Evolutionary conservation across 2,888 invertebrate genomes (phyloP).

Genomic region (Orthosia gothica): DNA sequence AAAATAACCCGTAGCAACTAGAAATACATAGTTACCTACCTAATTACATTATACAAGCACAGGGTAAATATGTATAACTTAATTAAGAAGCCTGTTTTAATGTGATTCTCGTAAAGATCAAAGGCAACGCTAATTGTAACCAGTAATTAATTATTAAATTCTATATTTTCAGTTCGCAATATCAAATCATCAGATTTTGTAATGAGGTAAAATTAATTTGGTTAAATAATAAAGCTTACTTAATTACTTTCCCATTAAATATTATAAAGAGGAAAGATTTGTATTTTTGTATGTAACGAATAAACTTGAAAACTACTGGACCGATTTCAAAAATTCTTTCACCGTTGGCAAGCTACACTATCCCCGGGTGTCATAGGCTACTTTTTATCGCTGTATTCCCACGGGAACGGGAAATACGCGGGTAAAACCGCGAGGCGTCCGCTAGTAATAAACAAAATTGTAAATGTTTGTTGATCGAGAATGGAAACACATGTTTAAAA

Average conservation of each 20-base stretch:
- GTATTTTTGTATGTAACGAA: too few species aligned
- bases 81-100: constrained; percentile 24
- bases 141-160: constrained; percentile 34
- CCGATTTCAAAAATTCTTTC: too few species aligned
- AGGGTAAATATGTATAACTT: neutral
- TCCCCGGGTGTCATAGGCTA: too few species aligned
- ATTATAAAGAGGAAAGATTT: too few species aligned
- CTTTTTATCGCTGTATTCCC: too few species aligned
- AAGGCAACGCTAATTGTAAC: constrained; percentile 29
- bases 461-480: constrained; percentile 8
- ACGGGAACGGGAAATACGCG: too few species aligned
- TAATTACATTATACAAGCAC: too few species aligned
- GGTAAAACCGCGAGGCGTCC: too few species aligned
- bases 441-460: constrained; percentile 4
- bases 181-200: constrained; percentile 25
- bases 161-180: constrained; percentile 20
- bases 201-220: constrained; percentile 29
- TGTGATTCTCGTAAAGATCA: constrained; percentile 18
- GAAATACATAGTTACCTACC: too few species aligned
- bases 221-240: constrained; percentile 19
- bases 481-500: neutral
- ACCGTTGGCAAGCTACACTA: too few species aligned
- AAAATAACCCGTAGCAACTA: too few species aligned
- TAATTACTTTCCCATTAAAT: constrained; percentile 10
- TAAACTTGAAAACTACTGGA: too few species aligned